Conservation (phyloP, 2,113 vertebrate species). For the Xiphophorus hellerii region DNA sequence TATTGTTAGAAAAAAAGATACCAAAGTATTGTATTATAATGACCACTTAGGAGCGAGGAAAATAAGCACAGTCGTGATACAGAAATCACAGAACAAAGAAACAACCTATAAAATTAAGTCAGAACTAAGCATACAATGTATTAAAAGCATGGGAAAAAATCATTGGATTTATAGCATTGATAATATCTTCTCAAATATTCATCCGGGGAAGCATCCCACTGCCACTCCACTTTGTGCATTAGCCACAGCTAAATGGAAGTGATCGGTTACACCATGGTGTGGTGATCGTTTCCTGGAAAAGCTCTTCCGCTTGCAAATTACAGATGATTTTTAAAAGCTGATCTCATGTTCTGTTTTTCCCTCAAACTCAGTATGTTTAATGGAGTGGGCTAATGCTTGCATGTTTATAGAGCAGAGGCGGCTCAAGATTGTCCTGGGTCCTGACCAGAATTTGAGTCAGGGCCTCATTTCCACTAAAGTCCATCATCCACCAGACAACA, state of each 20-base stretch:
- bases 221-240: conserved; percentile 45
- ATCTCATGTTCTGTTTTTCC: conserved; percentile 24
- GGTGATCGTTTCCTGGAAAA: conserved; percentile 52
- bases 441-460: too few relatives aligned
- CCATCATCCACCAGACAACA: too few relatives aligned
- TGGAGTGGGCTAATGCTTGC: conserved; percentile 9
- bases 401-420: too few relatives aligned
- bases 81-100: neutral
- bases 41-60: neutral
- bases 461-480: too few relatives aligned
- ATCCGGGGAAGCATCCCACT: conserved; percentile 32
- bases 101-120: neutral
- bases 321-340: conserved; percentile 45
- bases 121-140: conserved; percentile 2
- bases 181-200: conserved; percentile 25
- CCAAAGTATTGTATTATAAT: neutral
- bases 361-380: neutral
- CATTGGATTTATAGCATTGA: conserved; percentile 29
- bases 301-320: conserved; percentile 29
- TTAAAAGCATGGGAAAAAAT: conserved; percentile 7
- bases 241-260: conserved; percentile 49
- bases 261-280: conserved; percentile 39
- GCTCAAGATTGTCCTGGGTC: too few relatives aligned
- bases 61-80: neutral
- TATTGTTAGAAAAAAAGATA: neutral